Base-by-base conservation (phyloP, 2,888 invertebrate genomes). In the Cataglyphis cursor region DNA sequence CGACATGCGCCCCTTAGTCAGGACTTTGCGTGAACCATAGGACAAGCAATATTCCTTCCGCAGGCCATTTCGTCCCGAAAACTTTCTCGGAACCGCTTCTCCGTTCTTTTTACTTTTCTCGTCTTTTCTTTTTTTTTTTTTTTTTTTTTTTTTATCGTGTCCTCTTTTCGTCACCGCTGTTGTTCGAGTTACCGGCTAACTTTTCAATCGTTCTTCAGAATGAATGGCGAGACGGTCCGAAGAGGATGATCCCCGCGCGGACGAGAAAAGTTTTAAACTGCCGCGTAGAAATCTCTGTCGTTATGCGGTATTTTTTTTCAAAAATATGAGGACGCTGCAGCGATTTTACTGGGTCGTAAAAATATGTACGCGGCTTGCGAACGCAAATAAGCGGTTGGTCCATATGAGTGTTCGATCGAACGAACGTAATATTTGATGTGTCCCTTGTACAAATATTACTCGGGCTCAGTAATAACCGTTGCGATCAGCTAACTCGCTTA, bases 21-120 rank as follows among this genome's bases (percentile, higher is more conserved):
- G 72, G 82, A 78, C 64, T 84, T 85, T 64, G 21, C 41, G 31
- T 54, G 68, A 76, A 66, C 28, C 76, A 31, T 66, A 54, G 81
- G 84, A 88, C 89, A 85, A 87, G 85, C 81, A 75, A 76, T 85
- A 81, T 85, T 88, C 89, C 62, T 85, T 78, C 76, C 83, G 81
- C 65, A 75, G 81, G 31, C 74, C 83, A 85, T 88, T 89, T 88
- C 82, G 28, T 15, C 62, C 31, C 62, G 74, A 59, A 80, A 74
- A 85, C 84, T 84, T 86, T 8, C 28, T 15, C 41, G 24, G 35
- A 48, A 66, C 28, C 76, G 41, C 31, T 62, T 48, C 21, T n/a
- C 15, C 15, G 75, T 38, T 24, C 48, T 48, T 24, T 35, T 24
- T 61, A 10, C 15, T 24, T 68, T 18, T 28, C 48, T 44, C 24